Conservation (phyloP, 1,140 invertebrate genomes). For the Papilio polytes region DNA sequence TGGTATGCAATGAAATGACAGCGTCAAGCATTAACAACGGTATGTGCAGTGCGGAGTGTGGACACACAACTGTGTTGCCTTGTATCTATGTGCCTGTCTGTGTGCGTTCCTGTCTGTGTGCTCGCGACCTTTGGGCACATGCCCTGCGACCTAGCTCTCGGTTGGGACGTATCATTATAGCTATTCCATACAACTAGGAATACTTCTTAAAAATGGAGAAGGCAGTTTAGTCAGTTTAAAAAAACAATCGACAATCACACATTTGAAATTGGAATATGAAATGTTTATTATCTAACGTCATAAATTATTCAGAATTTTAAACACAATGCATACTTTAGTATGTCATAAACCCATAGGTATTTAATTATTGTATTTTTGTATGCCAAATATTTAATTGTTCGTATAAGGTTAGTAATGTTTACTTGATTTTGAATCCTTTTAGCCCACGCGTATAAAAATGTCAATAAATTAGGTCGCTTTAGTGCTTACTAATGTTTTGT, state of each 20-base stretch:
- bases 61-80: slow-evolving; percentile 21
- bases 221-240: slow-evolving; percentile 3
- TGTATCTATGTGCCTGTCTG: slow-evolving; percentile 39
- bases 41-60: slow-evolving; percentile 16
- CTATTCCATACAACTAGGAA: slow-evolving; percentile 51
- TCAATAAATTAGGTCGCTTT: neutral
- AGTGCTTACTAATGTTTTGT: neutral
- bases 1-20: neutral
- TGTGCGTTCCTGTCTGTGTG: slow-evolving; percentile 46
- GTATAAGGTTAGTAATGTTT: neutral
- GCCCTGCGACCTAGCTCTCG: slow-evolving; percentile 68
- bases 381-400: neutral
- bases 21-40: slow-evolving; percentile 14
- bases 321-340: neutral
- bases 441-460: neutral
- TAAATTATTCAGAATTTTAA: neutral
- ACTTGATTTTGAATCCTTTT: neutral
- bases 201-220: slow-evolving; percentile 30
- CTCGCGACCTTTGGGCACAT: slow-evolving; percentile 62
- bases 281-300: neutral
- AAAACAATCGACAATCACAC: neutral
- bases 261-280: neutral
- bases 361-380: neutral
- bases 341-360: neutral
- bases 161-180: slow-evolving; percentile 67